phyloP scores from a whole-genome alignment of 2,113 vertebrate genomes.

The Desmodus rotundus region DNA sequence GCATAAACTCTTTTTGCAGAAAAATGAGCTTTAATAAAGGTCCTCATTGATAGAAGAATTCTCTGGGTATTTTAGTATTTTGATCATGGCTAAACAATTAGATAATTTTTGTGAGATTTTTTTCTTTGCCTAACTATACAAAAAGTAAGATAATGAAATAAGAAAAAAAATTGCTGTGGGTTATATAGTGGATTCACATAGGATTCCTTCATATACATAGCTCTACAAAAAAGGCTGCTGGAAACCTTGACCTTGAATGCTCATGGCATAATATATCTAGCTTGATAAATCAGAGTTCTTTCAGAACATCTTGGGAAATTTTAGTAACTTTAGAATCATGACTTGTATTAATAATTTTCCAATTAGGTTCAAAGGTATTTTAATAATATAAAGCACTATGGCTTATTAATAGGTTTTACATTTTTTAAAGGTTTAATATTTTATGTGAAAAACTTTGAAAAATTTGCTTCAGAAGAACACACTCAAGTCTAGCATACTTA shows the following conservation, averaged over 20 bases:
- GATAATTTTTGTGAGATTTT: background rate
- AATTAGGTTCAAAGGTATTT: conserved; percentile 38
- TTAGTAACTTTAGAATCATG: conserved; percentile 36
- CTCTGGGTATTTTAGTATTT: background rate
- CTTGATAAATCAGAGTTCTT: background rate
- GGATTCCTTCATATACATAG: background rate
- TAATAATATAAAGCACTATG: conserved; percentile 1
- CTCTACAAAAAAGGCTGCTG: background rate
- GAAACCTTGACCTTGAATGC: background rate
- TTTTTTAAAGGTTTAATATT: conserved; percentile 55
- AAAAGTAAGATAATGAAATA: background rate
- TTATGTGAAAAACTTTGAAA: conserved; percentile 44
- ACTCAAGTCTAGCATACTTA: background rate
- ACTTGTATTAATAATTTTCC: conserved; percentile 40
- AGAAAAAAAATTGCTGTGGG: background rate
- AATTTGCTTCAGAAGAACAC: conserved; percentile 11
- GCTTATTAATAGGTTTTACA: conserved; percentile 45
- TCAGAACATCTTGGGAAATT: background rate
- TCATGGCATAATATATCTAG: background rate
- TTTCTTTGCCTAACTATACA: background rate
- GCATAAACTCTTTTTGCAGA: background rate
- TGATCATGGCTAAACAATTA: background rate
- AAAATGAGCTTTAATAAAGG: background rate
- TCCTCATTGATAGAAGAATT: background rate
- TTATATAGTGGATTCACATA: background rate